phyloP scores from a whole-genome alignment of 2,888 invertebrate species.

The Chrysodeixis includens region DNA sequence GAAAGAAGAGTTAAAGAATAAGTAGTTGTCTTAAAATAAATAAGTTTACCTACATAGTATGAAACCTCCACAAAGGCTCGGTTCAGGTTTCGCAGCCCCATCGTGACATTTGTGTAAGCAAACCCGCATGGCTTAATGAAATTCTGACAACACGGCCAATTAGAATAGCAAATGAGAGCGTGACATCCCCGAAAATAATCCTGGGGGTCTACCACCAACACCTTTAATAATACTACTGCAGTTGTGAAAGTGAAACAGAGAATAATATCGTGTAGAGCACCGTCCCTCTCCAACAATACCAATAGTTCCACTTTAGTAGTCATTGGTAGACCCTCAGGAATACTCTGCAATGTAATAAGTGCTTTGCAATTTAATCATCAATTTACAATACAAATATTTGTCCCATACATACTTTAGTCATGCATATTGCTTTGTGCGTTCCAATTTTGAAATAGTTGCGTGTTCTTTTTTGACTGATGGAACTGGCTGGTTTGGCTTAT shows the following conservation, averaged over 20 bases:
- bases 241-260: too few relatives aligned
- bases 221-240: too few relatives aligned
- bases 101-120: constrained; percentile 42
- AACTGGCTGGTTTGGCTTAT: constrained; percentile 1
- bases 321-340: background rate
- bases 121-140: constrained; percentile 52
- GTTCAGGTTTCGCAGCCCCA: constrained; percentile 21
- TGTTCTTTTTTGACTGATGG: background rate
- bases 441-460: background rate
- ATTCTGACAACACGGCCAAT: constrained; percentile 50
- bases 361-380: constrained; percentile 8
- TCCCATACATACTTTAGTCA: background rate
- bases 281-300: too few relatives aligned
- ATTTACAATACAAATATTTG: constrained; percentile 11
- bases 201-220: too few relatives aligned
- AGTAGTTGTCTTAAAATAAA: background rate
- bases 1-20: background rate
- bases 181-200: constrained; percentile 34
- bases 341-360: constrained; percentile 4
- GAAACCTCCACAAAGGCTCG: constrained; percentile 19
- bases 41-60: background rate
- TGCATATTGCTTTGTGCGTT: background rate
- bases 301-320: too few relatives aligned
- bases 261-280: too few relatives aligned
- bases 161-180: constrained; percentile 48